Evolutionary conservation across 2,888 invertebrate genomes (phyloP), one percentile per base, ranked within the genome.

Genomic region (Diplazon laetatorius): DNA sequence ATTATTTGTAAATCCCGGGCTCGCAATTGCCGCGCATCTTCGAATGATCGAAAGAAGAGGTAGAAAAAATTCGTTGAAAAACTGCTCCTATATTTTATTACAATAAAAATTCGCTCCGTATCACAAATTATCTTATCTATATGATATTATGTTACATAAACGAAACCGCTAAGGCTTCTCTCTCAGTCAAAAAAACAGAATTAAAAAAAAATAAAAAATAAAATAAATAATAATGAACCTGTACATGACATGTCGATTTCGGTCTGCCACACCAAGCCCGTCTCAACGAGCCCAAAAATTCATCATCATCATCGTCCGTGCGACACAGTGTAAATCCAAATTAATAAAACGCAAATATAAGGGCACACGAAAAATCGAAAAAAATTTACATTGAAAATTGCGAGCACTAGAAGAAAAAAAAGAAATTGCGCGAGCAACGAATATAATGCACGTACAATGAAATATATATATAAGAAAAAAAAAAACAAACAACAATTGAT

Each of bases 1-100:
- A 81, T 83, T 84, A 75, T 85, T 85, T 83, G 83, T 83, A 77
- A 83, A 83, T 75, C 75, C 35, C 59, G 52, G 60, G 44, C 72
- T 63, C 20, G n/a, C 35, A 16, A 55, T 4, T 30, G 37, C 35
- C n/a, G 2, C 20, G 50, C 35, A n/a, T 50, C 16, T 16, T 12
- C 16, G 12, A 52, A 55, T 42, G 5, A 66, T 42, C 42, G 14
- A 42, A n/a, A n/a, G n/a, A n/a, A n/a, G 3, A 18, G 20, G 37
- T 10, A 2, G 12, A 37, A 37, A 37, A 42, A 14, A 52, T 25
- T 42, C 39, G 14, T 14, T 39, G 22, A 39, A n/a, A n/a, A 66
- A 25, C 39, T 20, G 42, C 16, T 52, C 25, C 25, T 66, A 66
- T 42, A 65, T 55, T 66, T 52, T 66, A 65, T 66, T 66, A 42